Evolutionary conservation across 2,797 vertebrate species (phyloP).

Genomic region (Sebastes iracundus): DNA sequence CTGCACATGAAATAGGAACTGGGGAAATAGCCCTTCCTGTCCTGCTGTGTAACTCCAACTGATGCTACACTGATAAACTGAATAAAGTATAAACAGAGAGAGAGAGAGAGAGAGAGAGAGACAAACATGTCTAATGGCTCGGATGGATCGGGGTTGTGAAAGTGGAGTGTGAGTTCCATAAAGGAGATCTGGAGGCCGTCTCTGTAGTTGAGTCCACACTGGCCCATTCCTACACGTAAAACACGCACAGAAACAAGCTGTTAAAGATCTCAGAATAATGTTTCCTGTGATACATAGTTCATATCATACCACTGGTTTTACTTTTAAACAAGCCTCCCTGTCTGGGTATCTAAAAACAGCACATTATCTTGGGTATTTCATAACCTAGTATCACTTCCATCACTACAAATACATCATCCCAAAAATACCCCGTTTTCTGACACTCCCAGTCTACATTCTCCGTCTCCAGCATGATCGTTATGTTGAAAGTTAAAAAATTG

Average conservation of each 20-base stretch:
- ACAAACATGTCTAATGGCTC: conserved; percentile 43
- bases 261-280: conserved; percentile 12
- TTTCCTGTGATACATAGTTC: conserved; percentile 16
- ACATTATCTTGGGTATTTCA: not conserved
- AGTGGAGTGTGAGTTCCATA: conserved; percentile 66
- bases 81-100: conserved; percentile 33
- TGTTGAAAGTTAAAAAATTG: no score
- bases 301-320: not conserved
- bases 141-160: conserved; percentile 57
- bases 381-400: not conserved
- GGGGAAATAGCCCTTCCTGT: conserved; percentile 60
- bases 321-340: not conserved
- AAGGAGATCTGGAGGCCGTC: conserved; percentile 27
- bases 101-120: not conserved
- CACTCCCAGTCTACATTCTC: not conserved
- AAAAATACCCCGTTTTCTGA: not conserved
- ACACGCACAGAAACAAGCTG: conserved; percentile 16
- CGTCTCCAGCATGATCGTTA: not conserved
- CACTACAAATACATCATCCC: not conserved
- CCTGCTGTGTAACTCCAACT: conserved; percentile 41
- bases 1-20: conserved; percentile 44
- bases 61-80: conserved; percentile 39
- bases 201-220: conserved; percentile 25
- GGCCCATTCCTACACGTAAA: conserved; percentile 65
- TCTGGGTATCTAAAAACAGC: not conserved